Evolutionary conservation across 2,797 vertebrate species (phyloP).

Genomic region (Ibycter americanus): DNA sequence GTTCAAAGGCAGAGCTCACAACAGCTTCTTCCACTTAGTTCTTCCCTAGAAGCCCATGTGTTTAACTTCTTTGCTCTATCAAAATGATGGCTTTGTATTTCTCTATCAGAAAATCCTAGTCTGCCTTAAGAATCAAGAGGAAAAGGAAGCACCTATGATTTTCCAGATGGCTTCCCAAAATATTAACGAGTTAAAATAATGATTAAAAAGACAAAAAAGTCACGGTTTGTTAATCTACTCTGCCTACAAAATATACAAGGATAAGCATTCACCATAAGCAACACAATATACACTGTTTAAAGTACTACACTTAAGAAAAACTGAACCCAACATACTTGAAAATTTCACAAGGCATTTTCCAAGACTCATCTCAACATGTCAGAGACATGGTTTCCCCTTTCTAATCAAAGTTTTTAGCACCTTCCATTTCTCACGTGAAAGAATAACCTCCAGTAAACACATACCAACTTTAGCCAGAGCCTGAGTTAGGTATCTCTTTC

Average conservation of each 20-base stretch:
- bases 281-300: neutral
- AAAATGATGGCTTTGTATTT: neutral
- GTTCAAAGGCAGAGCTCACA: neutral
- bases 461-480: neutral
- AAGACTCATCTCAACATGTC: neutral
- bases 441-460: neutral
- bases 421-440: neutral
- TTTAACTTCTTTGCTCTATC: neutral
- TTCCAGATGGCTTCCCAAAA: neutral
- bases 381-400: neutral
- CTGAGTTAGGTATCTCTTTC: rapidly evolving
- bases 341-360: neutral
- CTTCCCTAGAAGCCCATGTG: neutral
- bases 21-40: neutral
- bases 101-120: neutral
- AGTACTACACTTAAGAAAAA: neutral
- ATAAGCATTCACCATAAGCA: neutral
- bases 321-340: neutral
- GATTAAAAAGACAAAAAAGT: neutral
- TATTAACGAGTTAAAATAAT: neutral
- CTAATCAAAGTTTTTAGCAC: neutral
- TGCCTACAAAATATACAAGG: neutral
- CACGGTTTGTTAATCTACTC: neutral
- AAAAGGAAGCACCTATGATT: neutral
- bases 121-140: neutral